phyloP scores from a whole-genome alignment of 1,140 invertebrate genomes.

The Diabrotica virgifera region DNA sequence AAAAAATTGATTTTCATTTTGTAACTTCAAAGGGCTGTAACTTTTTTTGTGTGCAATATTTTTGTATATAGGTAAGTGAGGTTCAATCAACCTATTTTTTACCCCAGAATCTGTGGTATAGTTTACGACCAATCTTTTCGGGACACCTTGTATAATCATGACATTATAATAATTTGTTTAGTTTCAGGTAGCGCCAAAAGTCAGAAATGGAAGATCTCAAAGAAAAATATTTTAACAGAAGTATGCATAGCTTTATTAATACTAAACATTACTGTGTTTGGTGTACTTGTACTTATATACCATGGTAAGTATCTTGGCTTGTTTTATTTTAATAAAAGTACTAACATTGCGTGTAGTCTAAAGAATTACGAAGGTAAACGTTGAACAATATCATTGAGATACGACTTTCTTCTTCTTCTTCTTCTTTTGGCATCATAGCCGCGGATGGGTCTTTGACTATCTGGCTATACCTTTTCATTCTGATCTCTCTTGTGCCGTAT shows the following conservation, averaged over 20 bases:
- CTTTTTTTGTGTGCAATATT: too few species aligned
- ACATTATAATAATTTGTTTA: background rate
- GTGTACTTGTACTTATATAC: background rate
- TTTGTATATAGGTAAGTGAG: too few species aligned
- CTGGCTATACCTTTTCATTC: too few species aligned
- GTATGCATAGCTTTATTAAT: background rate
- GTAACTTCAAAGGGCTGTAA: too few species aligned
- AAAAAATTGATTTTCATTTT: too few species aligned
- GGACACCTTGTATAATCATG: too few species aligned
- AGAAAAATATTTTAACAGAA: background rate
- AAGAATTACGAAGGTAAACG: background rate
- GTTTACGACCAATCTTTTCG: too few species aligned
- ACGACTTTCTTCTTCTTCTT: background rate
- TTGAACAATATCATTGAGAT: background rate
- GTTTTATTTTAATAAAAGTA: constrained; percentile 8
- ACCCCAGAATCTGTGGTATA: too few species aligned
- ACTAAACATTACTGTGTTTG: background rate
- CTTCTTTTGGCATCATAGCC: background rate
- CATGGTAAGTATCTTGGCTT: background rate
- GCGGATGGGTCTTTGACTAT: too few species aligned
- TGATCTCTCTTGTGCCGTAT: too few species aligned
- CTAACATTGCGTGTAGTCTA: background rate
- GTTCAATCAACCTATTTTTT: too few species aligned
- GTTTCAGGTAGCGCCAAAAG: background rate
- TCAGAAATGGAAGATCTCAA: background rate